These are phyloP conservation scores for Alligator sinensis DNA, from an alignment of 2,113 vertebrate species.

Conservation along the genomic window DNA sequence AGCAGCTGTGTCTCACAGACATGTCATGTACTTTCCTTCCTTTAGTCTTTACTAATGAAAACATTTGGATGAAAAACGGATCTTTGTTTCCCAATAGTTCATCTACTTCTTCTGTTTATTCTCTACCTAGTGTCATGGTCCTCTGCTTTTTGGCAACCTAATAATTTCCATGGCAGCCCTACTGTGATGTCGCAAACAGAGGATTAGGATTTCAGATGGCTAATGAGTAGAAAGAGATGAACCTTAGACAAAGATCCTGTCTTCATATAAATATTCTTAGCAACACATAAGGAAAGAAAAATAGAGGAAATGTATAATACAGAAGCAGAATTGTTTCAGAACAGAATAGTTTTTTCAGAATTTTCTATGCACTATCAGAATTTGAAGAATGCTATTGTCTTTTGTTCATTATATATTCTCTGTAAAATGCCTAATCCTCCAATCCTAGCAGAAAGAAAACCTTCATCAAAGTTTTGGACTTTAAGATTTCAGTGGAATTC, in stretches of 20 bases:
- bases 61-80: conserved; percentile 67
- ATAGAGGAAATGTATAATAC: not conserved
- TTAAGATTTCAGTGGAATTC: not conserved
- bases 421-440: not conserved
- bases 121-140: conserved; percentile 62
- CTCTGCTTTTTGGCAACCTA: conserved; percentile 21
- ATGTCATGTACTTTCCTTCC: not conserved
- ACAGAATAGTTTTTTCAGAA: conserved; percentile 26
- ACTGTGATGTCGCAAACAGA: conserved; percentile 46
- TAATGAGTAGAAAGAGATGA: conserved; percentile 30
- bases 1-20: conserved; percentile 19
- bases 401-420: not conserved
- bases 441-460: not conserved
- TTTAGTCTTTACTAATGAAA: conserved; percentile 49
- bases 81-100: conserved; percentile 48
- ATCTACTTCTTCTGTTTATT: conserved; percentile 67
- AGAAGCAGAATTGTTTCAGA: not conserved
- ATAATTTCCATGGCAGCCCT: conserved; percentile 57
- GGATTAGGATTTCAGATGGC: conserved; percentile 34
- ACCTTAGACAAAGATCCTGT: conserved; percentile 32
- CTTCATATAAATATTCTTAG: conserved; percentile 43
- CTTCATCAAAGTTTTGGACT: not conserved
- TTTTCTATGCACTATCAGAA: conserved; percentile 25
- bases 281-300: conserved; percentile 41
- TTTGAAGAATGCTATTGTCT: conserved; percentile 20